Evolutionary conservation across 2,797 vertebrate genomes (phyloP).

Genomic region (Spondyliosoma cantharus): DNA sequence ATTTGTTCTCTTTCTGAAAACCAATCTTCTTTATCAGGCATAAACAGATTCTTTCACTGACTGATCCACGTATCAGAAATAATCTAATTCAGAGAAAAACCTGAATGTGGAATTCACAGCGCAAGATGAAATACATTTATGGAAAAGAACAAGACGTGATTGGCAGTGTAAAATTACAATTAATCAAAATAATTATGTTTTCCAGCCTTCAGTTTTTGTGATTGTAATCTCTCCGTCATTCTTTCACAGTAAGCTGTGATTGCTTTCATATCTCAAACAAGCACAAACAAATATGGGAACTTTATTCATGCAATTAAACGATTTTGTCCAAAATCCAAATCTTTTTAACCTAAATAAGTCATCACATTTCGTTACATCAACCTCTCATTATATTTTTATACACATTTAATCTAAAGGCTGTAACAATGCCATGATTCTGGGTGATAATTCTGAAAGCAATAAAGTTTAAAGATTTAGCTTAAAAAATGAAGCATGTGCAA

Average conservation of each 20-base stretch:
- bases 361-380: too few relatives aligned
- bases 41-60: slow-evolving; percentile 52
- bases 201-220: slow-evolving; percentile 3
- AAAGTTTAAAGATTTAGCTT: background rate
- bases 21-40: slow-evolving; percentile 52
- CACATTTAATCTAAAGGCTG: background rate
- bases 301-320: slow-evolving; percentile 14
- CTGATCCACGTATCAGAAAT: slow-evolving; percentile 53
- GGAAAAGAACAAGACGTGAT: slow-evolving; percentile 21
- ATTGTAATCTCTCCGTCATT: slow-evolving; percentile 24
- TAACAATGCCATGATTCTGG: background rate
- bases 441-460: background rate
- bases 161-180: slow-evolving; percentile 48
- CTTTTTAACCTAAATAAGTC: too few relatives aligned
- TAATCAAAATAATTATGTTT: slow-evolving; percentile 45
- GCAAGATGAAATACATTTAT: slow-evolving; percentile 19
- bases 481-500: background rate
- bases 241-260: slow-evolving; percentile 19
- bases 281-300: slow-evolving; percentile 23
- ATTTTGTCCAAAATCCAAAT: background rate
- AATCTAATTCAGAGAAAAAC: slow-evolving; percentile 40
- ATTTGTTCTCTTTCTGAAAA: slow-evolving; percentile 55
- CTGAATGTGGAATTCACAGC: slow-evolving; percentile 3
- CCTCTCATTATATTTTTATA: background rate
- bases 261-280: slow-evolving; percentile 12